Evolutionary conservation across 2,113 vertebrate species (phyloP).

Genomic region (Polypterus bichir): DNA sequence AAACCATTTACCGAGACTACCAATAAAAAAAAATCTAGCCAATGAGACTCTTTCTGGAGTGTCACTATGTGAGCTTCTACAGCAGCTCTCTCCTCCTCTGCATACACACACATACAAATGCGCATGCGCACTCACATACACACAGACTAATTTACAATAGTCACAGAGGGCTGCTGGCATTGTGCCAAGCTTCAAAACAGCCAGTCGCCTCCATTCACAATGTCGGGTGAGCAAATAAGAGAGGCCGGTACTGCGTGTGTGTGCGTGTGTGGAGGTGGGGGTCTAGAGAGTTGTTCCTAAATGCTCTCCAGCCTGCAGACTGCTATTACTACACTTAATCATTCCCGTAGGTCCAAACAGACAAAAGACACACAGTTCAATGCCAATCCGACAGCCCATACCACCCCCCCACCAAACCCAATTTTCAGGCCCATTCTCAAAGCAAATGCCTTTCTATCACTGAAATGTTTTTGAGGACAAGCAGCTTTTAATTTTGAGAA

Average conservation of each 20-base stretch:
- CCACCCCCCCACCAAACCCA: too few species aligned
- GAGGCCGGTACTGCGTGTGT: not conserved
- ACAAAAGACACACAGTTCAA: not conserved
- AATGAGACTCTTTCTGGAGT: not conserved
- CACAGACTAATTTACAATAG: conserved; percentile 22
- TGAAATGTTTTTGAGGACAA: too few species aligned
- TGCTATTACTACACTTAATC: not conserved
- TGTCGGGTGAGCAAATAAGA: not conserved
- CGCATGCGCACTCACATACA: conserved; percentile 28
- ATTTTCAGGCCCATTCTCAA: too few species aligned
- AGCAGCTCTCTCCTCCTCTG: not conserved
- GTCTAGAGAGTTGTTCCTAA: too few species aligned
- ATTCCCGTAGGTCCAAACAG: not conserved
- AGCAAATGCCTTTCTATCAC: too few species aligned
- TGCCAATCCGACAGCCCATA: too few species aligned
- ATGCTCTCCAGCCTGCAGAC: not conserved
- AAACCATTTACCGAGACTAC: too few species aligned
- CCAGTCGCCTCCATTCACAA: conserved; percentile 41
- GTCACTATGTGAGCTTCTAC: too few species aligned
- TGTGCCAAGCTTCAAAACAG: conserved; percentile 41
- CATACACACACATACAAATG: conserved; percentile 23
- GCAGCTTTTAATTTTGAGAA: too few species aligned
- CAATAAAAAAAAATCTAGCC: not conserved
- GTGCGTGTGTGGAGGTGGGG: not conserved
- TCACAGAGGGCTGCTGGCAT: conserved; percentile 27